These are phyloP conservation scores for Diploscapter pachys DNA, from an alignment of 1,140 invertebrate species.

Conservation along the genomic window DNA sequence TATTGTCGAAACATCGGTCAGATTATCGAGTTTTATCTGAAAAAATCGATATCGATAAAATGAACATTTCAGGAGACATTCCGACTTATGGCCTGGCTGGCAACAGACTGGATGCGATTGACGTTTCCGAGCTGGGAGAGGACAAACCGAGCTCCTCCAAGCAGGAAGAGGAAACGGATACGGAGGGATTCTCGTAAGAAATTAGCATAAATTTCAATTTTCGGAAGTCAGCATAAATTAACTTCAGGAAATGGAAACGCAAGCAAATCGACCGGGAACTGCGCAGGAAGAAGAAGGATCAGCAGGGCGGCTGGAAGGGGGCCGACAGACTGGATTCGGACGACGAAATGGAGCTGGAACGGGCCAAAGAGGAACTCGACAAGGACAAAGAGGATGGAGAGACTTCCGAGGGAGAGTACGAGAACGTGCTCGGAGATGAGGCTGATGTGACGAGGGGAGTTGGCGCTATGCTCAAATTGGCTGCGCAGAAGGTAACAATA, in stretches of 20 bases:
- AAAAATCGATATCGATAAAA: not conserved
- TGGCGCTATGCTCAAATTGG: constrained; percentile 82
- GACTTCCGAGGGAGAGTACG: constrained; percentile 39
- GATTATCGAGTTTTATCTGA: constrained; percentile 5
- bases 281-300: constrained; percentile 11
- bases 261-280: constrained; percentile 17
- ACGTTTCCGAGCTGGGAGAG: constrained; percentile 60
- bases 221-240: too few species aligned
- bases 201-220: too few species aligned
- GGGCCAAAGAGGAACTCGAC: not conserved
- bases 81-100: constrained; percentile 77
- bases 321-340: constrained; percentile 26
- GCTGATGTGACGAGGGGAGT: constrained; percentile 84
- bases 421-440: constrained; percentile 77
- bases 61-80: constrained; percentile 70
- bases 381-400: constrained; percentile 9
- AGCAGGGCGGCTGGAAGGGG: constrained; percentile 21
- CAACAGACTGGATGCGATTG: constrained; percentile 46
- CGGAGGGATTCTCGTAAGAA: constrained; percentile 42
- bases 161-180: constrained; percentile 69
- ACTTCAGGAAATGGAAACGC: constrained; percentile 21
- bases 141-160: constrained; percentile 10
- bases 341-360: constrained; percentile 14
- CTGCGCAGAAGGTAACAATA: constrained; percentile 73
- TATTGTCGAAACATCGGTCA: constrained; percentile 83